Base-by-base conservation (phyloP, 2,797 vertebrate genomes). In the Lepilemur septentrionalis region DNA sequence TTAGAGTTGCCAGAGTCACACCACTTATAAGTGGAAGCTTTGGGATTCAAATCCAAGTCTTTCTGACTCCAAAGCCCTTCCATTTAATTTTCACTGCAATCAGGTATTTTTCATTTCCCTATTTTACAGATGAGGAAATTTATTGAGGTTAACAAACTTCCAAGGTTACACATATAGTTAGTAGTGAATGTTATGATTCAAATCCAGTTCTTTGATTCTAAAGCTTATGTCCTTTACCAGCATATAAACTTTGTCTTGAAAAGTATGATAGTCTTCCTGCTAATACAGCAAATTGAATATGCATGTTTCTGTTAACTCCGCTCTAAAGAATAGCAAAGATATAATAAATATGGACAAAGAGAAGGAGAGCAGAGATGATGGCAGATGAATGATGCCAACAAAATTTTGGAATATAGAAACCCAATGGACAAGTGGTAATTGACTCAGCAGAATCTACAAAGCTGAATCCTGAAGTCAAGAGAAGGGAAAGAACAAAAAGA, bases 91-190 rank as follows among this genome's bases (percentile, higher is more conserved):
- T 85, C 88, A 78, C n/a, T 85, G 69, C 43, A 82, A 18, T 20
- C 18, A 46, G 30, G 11, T 91, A 12, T 89, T 92, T 88, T 85
- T 79, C 59, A 83, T 93, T 79, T 70, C 7, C 48, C 55, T 48
- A 7, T 76, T 72, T 63, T 89, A 13, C 13, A 75, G 50, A 30
- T 79, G n/a, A 89, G 32, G 61, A 89, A 88, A 73, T 2, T 94
- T 94, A 90, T n/a, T 84, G 28, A 76, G 48, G 43, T 90, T 72
- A 93, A 84, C 91, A 84, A 65, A 79, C 48, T 95, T 89, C 30
- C 17, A 50, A 38, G 35, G 23, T 90, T 89, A 59, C 11, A 41
- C 10, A 35, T 38, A 10, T 11, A 63, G 15, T 41, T 81, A 93
- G 43, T 81, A 93, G 35, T 46, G 46, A 93, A 43, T 52, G 38